Evolutionary conservation across 2,113 vertebrate species (phyloP).

Genomic region (Electrona antarctica): DNA sequence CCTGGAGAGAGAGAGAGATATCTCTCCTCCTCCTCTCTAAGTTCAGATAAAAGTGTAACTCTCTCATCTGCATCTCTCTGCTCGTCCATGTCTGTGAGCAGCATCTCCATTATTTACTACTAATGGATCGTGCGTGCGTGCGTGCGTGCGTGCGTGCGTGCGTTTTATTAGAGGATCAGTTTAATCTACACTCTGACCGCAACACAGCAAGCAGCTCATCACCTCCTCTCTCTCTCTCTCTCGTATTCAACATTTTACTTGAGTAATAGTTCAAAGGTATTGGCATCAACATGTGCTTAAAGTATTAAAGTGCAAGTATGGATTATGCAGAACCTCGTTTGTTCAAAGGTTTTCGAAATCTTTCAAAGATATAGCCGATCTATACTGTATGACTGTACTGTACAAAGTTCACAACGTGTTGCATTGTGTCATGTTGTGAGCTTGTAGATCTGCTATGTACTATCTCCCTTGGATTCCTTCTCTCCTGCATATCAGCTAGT

Average conservation of each 20-base stretch:
- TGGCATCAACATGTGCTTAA: too few species aligned
- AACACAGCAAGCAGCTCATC: constrained; percentile 70
- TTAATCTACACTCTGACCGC: constrained; percentile 77
- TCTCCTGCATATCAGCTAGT: too few species aligned
- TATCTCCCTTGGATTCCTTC: too few species aligned
- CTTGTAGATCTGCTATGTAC: too few species aligned
- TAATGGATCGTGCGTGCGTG: constrained; percentile 52
- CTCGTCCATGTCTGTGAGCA: constrained; percentile 69
- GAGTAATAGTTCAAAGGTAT: neutral
- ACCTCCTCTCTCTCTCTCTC: constrained; percentile 49
- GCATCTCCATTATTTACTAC: constrained; percentile 76
- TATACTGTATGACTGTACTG: too few species aligned
- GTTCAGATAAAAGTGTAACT: constrained; percentile 76
- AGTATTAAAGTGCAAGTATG: too few species aligned
- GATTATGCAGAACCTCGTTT: too few species aligned
- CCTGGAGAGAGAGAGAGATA: constrained; percentile 67
- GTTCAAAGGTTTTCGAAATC: too few species aligned
- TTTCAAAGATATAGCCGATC: too few species aligned
- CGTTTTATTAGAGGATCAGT: constrained; percentile 81
- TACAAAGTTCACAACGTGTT: too few species aligned
- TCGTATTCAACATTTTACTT: neutral
- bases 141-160: constrained; percentile 49
- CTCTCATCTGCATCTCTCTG: constrained; percentile 69
- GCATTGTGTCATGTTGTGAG: too few species aligned
- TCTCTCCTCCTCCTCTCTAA: constrained; percentile 52